phyloP scores from a whole-genome alignment of 2,888 invertebrate species.

The Eumerus sabulonum region DNA sequence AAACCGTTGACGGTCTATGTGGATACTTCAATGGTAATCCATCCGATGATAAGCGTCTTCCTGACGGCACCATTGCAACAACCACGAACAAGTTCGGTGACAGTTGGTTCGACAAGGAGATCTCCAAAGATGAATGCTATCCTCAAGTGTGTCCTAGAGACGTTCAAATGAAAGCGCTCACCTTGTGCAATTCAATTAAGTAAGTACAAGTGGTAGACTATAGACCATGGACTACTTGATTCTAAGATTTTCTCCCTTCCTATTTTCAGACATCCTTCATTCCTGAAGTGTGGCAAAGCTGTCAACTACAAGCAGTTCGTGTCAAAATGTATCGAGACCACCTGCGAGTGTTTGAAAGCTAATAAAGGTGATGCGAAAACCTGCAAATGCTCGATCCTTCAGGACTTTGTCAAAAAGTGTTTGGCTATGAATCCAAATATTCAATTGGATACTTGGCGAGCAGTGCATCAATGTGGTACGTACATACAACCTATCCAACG shows the following conservation, averaged over 20 bases:
- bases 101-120: constrained; percentile 83
- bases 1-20: constrained; percentile 88
- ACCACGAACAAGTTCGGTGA: constrained; percentile 87
- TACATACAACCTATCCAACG: no score
- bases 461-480: constrained; percentile 83
- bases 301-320: constrained; percentile 85
- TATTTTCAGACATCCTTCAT: constrained; percentile 81
- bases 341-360: constrained; percentile 86
- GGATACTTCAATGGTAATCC: constrained; percentile 86
- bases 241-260: background rate
- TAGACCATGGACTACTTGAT: background rate
- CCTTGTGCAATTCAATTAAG: constrained; percentile 85
- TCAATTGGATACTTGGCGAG: constrained; percentile 86
- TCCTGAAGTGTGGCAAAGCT: constrained; percentile 83
- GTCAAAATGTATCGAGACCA: constrained; percentile 86
- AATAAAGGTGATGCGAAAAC: constrained; percentile 77
- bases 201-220: constrained; percentile 76
- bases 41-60: constrained; percentile 85
- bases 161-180: constrained; percentile 83
- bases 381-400: constrained; percentile 86
- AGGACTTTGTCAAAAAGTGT: constrained; percentile 87
- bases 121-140: constrained; percentile 80
- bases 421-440: constrained; percentile 82
- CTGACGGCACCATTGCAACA: constrained; percentile 83
- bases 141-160: constrained; percentile 82